phyloP scores from a whole-genome alignment of 2,113 vertebrate genomes.

The Dicentrarchus labrax region DNA sequence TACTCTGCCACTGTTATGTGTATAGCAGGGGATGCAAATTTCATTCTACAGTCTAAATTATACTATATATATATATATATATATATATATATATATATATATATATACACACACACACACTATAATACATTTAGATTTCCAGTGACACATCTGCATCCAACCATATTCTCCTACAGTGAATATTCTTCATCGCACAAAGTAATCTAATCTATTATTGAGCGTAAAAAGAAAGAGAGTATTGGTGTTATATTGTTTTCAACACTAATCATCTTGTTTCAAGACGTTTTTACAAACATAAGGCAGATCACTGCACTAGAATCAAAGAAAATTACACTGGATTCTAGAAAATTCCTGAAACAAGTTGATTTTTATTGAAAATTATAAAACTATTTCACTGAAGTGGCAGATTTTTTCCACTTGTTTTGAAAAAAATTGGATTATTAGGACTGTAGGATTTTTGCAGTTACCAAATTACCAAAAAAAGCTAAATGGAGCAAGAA shows the following conservation, averaged over 20 bases:
- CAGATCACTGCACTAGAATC: not conserved
- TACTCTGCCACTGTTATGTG: slow-evolving; percentile 2
- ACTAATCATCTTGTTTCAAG: not conserved
- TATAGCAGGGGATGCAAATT: not conserved
- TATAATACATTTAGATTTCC: not conserved
- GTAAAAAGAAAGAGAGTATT: not conserved
- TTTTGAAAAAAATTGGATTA: not conserved
- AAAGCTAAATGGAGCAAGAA: not conserved
- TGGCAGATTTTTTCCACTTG: not conserved
- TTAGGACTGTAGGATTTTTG: not conserved
- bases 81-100: too few relatives aligned
- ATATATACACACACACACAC: too few relatives aligned
- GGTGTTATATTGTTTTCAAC: not conserved
- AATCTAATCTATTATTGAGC: not conserved
- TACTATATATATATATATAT: too few relatives aligned
- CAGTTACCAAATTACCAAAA: not conserved
- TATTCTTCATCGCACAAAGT: not conserved
- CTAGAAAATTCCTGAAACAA: not conserved
- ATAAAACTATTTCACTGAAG: not conserved
- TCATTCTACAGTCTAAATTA: not conserved
- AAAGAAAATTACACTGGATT: not conserved
- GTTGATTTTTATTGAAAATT: not conserved
- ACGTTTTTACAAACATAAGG: not conserved
- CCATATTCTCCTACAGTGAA: not conserved
- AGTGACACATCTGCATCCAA: not conserved